These are phyloP conservation scores for Melitaea athalia DNA, from an alignment of 2,888 invertebrate species.

Conservation along the genomic window DNA sequence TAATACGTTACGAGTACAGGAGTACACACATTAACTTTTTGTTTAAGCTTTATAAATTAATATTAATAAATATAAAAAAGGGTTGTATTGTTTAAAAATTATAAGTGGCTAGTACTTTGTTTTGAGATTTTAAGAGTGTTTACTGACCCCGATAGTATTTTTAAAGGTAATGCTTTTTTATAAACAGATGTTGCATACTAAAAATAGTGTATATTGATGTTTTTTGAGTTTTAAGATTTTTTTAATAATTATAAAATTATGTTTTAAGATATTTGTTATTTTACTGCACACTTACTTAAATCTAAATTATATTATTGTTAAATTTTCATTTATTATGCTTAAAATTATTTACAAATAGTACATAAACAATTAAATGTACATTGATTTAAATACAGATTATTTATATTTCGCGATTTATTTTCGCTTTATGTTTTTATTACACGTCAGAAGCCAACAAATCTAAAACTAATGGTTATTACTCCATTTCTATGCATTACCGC, in stretches of 20 bases:
- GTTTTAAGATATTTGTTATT: too few relatives aligned
- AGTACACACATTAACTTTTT: conserved; percentile 19
- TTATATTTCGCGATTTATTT: too few relatives aligned
- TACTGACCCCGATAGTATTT: neutral
- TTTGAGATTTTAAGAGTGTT: neutral
- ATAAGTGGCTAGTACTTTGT: neutral
- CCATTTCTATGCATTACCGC: too few relatives aligned
- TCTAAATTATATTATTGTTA: too few relatives aligned
- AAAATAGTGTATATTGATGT: neutral
- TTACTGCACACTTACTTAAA: too few relatives aligned
- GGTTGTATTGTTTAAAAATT: neutral
- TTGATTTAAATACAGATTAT: too few relatives aligned
- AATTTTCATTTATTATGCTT: too few relatives aligned
- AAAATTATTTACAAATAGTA: too few relatives aligned
- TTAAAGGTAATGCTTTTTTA: conserved; percentile 1
- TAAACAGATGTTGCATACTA: neutral
- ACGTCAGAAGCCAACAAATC: too few relatives aligned
- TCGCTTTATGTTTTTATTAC: too few relatives aligned
- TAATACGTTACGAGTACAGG: conserved; percentile 22
- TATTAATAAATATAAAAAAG: neutral
- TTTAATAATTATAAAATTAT: neutral
- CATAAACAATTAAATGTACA: too few relatives aligned
- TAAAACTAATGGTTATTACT: too few relatives aligned
- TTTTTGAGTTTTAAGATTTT: neutral
- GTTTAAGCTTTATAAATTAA: neutral